Percentiles rank a stretch among this genome's conserved stretches.
These are phyloP conservation scores for Acanthochromis polyacanthus DNA, from an alignment of 2,113 vertebrate genomes.

Conservation along the genomic window DNA sequence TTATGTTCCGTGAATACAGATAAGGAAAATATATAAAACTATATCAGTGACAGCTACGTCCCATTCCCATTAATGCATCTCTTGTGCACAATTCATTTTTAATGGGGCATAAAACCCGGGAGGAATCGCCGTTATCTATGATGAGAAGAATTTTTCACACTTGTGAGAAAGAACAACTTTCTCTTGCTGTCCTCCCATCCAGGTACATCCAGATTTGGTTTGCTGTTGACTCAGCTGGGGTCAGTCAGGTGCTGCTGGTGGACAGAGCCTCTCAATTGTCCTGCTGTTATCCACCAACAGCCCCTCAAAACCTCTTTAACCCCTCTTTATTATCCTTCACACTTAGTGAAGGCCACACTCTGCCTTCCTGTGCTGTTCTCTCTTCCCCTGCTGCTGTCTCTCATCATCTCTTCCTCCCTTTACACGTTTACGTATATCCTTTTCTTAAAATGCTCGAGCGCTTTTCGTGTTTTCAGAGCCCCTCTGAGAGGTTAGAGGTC, in stretches of 20 bases:
- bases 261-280: conserved; percentile 77
- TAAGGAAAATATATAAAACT: conserved; percentile 36
- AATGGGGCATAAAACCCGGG: conserved; percentile 32
- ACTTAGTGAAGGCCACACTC: conserved; percentile 71
- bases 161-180: conserved; percentile 40
- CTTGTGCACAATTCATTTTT: conserved; percentile 27
- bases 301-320: conserved; percentile 72
- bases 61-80: conserved; percentile 21
- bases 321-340: conserved; percentile 82
- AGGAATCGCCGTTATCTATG: conserved; percentile 42
- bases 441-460: conserved; percentile 37
- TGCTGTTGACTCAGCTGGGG: conserved; percentile 85
- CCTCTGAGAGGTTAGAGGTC: conserved; percentile 73
- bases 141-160: conserved; percentile 58
- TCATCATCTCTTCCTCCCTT: conserved; percentile 25
- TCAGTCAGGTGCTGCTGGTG: conserved; percentile 72
- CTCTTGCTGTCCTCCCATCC: conserved; percentile 37
- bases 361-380: conserved; percentile 61
- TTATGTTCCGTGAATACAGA: conserved; percentile 32
- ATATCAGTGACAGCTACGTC: conserved; percentile 14
- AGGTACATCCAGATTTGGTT: conserved; percentile 63
- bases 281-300: conserved; percentile 76
- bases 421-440: conserved; percentile 41
- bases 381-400: conserved; percentile 33
- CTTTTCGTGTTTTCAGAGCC: conserved; percentile 64